A percentile compares a stretch with the other conserved stretches of the same genome.
These are phyloP conservation scores for Muschampia plurimacula DNA, from an alignment of 2,888 invertebrate species.

Conservation along the genomic window DNA sequence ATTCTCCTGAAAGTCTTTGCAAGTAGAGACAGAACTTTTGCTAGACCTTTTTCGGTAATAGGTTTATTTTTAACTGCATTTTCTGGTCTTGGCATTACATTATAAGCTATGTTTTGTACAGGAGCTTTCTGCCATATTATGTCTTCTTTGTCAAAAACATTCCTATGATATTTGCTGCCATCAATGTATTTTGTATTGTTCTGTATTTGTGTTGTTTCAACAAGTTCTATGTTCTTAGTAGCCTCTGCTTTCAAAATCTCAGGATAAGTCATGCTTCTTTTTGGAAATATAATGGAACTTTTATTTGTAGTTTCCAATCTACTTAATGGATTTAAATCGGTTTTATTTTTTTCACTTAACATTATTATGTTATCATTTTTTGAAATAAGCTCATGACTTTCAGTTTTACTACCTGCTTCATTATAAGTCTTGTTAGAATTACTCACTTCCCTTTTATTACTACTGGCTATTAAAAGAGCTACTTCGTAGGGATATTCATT, in stretches of 20 bases:
- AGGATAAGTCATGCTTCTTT: constrained; percentile 59
- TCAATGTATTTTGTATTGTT: constrained; percentile 52
- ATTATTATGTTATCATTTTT: constrained; percentile 27
- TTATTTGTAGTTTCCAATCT: constrained; percentile 35
- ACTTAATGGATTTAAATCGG: constrained; percentile 28
- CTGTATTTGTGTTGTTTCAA: constrained; percentile 48
- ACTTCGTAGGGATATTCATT: constrained; percentile 72
- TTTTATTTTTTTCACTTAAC: constrained; percentile 38
- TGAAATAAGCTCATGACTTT: constrained; percentile 28
- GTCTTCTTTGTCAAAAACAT: constrained; percentile 60
- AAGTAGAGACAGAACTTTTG: constrained; percentile 72
- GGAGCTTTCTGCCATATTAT: constrained; percentile 62
- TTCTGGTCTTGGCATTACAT: constrained; percentile 58
- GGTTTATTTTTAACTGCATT: constrained; percentile 55
- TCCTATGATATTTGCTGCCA: constrained; percentile 53
- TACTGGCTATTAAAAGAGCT: constrained; percentile 56
- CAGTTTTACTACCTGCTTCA: background rate
- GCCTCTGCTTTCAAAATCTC: constrained; percentile 55
- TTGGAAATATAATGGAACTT: constrained; percentile 48
- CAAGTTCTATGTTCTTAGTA: constrained; percentile 56
- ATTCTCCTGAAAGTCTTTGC: constrained; percentile 77
- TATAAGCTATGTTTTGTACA: constrained; percentile 54
- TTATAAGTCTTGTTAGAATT: constrained; percentile 20
- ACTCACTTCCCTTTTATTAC: constrained; percentile 47
- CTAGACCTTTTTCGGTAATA: constrained; percentile 67